A percentile compares a stretch with the other conserved stretches of the same genome.
Conservation (phyloP, 2,797 vertebrate species). For the Agapornis canus region DNA sequence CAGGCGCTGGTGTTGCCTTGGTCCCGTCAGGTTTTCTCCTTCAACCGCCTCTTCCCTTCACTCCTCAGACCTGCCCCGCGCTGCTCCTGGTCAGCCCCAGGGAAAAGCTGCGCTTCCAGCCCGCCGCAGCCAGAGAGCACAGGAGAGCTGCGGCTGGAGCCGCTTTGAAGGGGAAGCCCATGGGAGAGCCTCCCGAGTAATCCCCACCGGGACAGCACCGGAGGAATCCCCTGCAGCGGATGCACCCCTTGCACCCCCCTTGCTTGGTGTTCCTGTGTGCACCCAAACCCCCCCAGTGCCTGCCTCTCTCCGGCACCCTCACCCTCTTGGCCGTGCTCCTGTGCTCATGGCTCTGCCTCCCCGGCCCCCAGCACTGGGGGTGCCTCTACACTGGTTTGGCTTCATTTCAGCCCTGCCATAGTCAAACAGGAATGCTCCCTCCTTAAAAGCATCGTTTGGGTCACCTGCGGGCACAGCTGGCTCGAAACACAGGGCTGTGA, state of each 20-base stretch:
- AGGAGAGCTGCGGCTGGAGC: background rate
- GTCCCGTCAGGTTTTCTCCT: background rate
- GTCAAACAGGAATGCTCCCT: background rate
- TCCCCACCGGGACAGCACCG: background rate
- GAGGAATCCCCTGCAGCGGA: background rate
- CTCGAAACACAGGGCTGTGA: background rate
- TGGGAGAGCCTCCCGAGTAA: fast-evolving
- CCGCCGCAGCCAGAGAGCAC: background rate
- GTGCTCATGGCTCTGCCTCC: background rate
- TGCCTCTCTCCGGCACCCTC: background rate
- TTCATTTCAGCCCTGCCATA: background rate
- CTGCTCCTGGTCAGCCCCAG: background rate
- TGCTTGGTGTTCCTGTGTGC: background rate
- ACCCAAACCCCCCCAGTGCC: background rate
- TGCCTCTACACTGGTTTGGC: background rate
- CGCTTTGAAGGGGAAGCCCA: fast-evolving
- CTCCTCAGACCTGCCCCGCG: fast-evolving
- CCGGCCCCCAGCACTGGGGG: background rate
- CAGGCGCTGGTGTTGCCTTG: background rate
- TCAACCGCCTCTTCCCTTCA: background rate
- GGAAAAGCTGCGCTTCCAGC: background rate
- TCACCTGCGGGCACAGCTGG: background rate
- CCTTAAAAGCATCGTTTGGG: background rate
- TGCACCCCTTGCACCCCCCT: fast-evolving
- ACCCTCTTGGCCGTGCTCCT: no score